Conservation (phyloP, 2,888 invertebrate genomes). For the Lydus trimaculatus region DNA sequence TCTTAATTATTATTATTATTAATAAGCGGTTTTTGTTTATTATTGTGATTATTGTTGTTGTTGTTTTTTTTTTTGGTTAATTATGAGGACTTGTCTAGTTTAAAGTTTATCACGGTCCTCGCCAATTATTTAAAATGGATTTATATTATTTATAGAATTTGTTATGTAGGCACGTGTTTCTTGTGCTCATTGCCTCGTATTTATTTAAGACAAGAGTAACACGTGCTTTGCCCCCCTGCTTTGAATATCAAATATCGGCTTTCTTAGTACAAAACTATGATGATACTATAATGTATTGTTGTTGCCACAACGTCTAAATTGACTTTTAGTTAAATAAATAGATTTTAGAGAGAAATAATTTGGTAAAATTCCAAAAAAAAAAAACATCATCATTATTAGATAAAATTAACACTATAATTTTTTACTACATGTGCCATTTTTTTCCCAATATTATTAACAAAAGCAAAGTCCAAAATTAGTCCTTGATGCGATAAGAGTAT, state of each 20-base stretch:
- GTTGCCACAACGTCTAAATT: not conserved
- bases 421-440: not conserved
- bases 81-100: not conserved
- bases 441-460: not conserved
- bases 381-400: not conserved
- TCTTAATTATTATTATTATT: not conserved
- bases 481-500: not conserved
- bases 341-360: not conserved
- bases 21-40: not conserved
- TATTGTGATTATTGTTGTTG: not conserved
- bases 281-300: not conserved
- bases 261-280: not conserved
- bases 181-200: slow-evolving; percentile 27
- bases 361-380: not conserved
- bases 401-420: not conserved
- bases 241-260: slow-evolving; percentile 30
- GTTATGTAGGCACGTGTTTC: slow-evolving; percentile 30
- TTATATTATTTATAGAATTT: slow-evolving; percentile 30
- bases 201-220: slow-evolving; percentile 31
- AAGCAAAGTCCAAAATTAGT: not conserved
- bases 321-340: not conserved
- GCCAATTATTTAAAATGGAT: slow-evolving; percentile 13
- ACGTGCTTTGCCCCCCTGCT: slow-evolving; percentile 32
- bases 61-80: not conserved
- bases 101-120: not conserved